These are phyloP conservation scores for Hucho hucho DNA, from an alignment of 2,113 vertebrate species.

Conservation along the genomic window DNA sequence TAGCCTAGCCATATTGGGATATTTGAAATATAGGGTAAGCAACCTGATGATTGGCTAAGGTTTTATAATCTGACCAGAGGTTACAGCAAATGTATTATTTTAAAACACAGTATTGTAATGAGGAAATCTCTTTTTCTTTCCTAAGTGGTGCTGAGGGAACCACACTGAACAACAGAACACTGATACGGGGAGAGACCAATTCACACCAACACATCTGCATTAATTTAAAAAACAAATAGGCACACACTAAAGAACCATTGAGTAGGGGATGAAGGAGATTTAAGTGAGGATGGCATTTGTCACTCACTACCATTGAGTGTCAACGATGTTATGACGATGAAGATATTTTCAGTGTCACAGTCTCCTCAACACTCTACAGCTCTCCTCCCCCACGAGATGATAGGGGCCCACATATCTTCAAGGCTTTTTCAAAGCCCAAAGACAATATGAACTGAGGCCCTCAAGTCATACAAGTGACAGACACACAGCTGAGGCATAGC, in stretches of 20 bases:
- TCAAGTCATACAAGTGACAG: not conserved
- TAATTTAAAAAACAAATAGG: slow-evolving; percentile 19
- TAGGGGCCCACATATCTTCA: not conserved
- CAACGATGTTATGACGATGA: slow-evolving; percentile 23
- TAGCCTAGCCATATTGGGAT: slow-evolving; percentile 36
- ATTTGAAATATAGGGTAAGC: slow-evolving; percentile 46
- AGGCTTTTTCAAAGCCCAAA: slow-evolving; percentile 6
- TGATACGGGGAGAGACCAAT: slow-evolving; percentile 58
- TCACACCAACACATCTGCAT: slow-evolving; percentile 64
- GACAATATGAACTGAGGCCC: not conserved
- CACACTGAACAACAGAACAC: slow-evolving; percentile 3
- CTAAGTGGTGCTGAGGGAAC: slow-evolving; percentile 52
- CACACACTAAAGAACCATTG: slow-evolving; percentile 12
- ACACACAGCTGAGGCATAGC: not conserved
- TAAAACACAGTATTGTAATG: no score
- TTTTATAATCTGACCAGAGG: no score
- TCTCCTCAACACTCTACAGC: not conserved
- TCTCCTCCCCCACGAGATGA: not conserved
- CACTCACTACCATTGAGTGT: not conserved
- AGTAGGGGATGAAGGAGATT: slow-evolving; percentile 6
- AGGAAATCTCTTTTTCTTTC: not conserved
- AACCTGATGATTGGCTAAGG: not conserved
- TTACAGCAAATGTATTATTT: no score
- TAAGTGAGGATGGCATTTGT: slow-evolving; percentile 1
- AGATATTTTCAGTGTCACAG: slow-evolving; percentile 60